phyloP scores from a whole-genome alignment of 2,797 vertebrate genomes.

The Syncerus caffer region DNA sequence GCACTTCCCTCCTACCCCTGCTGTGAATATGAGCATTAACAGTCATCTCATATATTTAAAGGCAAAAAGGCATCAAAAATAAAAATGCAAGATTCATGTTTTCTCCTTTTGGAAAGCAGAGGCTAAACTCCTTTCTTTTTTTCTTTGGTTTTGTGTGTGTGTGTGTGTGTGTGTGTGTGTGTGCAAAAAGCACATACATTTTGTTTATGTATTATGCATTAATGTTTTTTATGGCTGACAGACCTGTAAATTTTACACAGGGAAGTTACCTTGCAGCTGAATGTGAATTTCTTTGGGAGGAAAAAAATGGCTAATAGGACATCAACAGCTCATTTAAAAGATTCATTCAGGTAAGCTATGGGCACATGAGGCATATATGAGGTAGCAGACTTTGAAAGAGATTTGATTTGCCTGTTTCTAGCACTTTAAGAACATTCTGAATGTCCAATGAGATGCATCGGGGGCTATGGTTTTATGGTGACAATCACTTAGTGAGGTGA shows the following conservation, averaged over 20 bases:
- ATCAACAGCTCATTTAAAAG: constrained; percentile 53
- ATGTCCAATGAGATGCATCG: not conserved
- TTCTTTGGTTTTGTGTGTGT: not conserved
- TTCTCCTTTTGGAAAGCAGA: constrained; percentile 40
- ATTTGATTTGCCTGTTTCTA: not conserved
- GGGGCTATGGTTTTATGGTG: not conserved
- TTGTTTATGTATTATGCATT: constrained; percentile 60
- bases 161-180: too few species aligned
- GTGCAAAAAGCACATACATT: rapidly evolving
- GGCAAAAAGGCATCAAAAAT: constrained; percentile 42
- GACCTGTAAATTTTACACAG: constrained; percentile 50
- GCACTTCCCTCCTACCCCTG: constrained; percentile 12
- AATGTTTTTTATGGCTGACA: constrained; percentile 53
- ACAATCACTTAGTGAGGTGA: not conserved
- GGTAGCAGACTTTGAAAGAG: not conserved
- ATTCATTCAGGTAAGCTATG: not conserved
- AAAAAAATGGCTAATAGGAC: not conserved
- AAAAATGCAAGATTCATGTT: constrained; percentile 45
- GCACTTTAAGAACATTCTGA: not conserved
- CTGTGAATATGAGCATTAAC: constrained; percentile 28
- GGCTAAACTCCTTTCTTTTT: not conserved
- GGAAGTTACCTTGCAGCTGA: constrained; percentile 41
- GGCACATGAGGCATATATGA: not conserved
- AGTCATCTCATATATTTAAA: constrained; percentile 30
- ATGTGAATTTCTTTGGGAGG: constrained; percentile 25